Base-by-base conservation (phyloP, 2,888 invertebrate species). In the Patella depressa region DNA sequence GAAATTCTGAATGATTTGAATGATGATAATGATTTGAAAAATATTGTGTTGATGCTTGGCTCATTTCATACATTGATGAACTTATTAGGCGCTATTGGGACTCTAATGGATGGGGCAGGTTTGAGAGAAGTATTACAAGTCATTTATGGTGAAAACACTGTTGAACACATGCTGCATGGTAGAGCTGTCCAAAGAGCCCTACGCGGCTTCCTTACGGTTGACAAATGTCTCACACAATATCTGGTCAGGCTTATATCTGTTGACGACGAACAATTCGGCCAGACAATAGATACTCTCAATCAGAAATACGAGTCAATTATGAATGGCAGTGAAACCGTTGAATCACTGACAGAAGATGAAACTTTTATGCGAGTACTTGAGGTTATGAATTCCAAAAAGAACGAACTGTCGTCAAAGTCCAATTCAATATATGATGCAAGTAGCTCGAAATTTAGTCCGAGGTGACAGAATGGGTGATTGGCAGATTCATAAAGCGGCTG, bases 401-500 rank as follows among this genome's bases (percentile, higher is more conserved):
- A 57, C 14, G 17, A 57, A 17, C 11, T 57, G 57, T 14, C 15
- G 0, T 17, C 57, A 14, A 57, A 14, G 3, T 57, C 57, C 17
- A 17, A 14, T 57, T 17, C 17, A 17, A 17, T 17, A 57, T 17
- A 57, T 57, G 57, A 57, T 57, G 57, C 15, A 34, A 57, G 57
- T 57, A 17, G 57, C 17, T 14, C 14, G 57, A 17, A 17, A 57
- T 57, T 57, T 57, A 17, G 57, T 57, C 3, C 2, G 57, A 14
- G 15, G 5, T 57, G 57, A 57, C 57, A 57, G 57, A 57, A 34
- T 34, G 34, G 34, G 34, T 34, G 34, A 34, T 3, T 72, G 72
- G 72, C n/a, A 34, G n/a, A n/a, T 29, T n/a, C 78, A 80, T 71
- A 24, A 80, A 53, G 9, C 59, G 19, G 80, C 79, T 29, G 77